Percentiles rank a stretch among this genome's conserved stretches.
These are phyloP conservation scores for Hassar affinis DNA, from an alignment of 2,113 vertebrate species.

Conservation along the genomic window DNA sequence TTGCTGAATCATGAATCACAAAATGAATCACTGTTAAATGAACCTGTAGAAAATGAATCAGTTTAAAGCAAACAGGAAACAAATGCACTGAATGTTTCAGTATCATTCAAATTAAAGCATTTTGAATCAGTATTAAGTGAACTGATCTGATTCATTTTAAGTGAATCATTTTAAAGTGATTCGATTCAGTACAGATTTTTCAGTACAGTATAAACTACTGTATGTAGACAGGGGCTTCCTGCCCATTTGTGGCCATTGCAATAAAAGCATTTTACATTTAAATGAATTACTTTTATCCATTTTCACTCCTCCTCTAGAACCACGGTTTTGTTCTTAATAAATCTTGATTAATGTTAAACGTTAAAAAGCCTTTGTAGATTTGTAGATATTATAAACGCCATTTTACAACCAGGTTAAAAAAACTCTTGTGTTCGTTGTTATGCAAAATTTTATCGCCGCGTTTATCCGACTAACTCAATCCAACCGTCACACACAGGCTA, in stretches of 20 bases:
- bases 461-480: not conserved
- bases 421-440: not conserved
- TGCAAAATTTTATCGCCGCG: not conserved
- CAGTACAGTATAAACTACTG: slow-evolving; percentile 65
- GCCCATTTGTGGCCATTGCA: slow-evolving; percentile 2
- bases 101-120: too few species aligned
- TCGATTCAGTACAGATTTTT: not conserved
- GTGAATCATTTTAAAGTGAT: not conserved
- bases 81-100: too few species aligned
- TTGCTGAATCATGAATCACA: too few species aligned
- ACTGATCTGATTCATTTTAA: too few species aligned
- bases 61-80: too few species aligned
- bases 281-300: not conserved
- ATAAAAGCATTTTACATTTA: not conserved
- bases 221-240: slow-evolving; percentile 62
- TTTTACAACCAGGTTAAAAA: not conserved
- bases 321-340: not conserved
- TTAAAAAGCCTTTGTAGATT: too few species aligned
- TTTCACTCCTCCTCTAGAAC: not conserved
- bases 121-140: too few species aligned
- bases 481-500: not conserved
- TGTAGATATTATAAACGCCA: not conserved
- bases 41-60: too few species aligned
- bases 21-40: too few species aligned
- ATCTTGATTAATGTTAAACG: not conserved